Evolutionary conservation across 2,888 invertebrate genomes (phyloP).

Genomic region (Torymus auratus): DNA sequence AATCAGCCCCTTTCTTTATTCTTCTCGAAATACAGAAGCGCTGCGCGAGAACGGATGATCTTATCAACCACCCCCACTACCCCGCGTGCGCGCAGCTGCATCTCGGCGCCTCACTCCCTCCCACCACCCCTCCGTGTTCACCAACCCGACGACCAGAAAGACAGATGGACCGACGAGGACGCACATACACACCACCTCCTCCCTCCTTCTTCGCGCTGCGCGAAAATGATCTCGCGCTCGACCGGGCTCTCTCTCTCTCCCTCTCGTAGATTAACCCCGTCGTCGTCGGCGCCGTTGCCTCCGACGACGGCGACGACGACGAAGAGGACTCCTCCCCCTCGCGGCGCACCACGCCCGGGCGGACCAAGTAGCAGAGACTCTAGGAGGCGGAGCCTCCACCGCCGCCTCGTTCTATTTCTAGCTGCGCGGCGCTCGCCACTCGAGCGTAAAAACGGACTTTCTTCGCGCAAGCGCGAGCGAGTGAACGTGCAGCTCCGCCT

Average conservation of each 20-base stretch:
- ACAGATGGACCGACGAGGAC: neutral
- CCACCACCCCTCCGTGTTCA: too few species aligned
- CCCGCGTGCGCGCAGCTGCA: too few species aligned
- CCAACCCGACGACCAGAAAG: too few species aligned
- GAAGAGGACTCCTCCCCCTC: slow-evolving; percentile 49
- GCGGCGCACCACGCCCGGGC: slow-evolving; percentile 45
- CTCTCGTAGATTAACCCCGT: slow-evolving; percentile 48
- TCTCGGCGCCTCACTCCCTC: too few species aligned
- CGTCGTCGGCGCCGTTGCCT: neutral
- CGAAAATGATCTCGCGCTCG: slow-evolving; percentile 46
- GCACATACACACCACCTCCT: neutral
- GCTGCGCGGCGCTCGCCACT: slow-evolving; percentile 43
- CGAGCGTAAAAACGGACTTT: slow-evolving; percentile 45
- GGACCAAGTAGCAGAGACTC: slow-evolving; percentile 64
- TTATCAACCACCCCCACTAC: too few species aligned
- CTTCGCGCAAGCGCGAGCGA: slow-evolving; percentile 53
- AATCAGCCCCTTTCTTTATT: neutral
- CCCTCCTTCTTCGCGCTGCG: slow-evolving; percentile 9
- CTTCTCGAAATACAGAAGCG: neutral
- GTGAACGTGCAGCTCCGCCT: slow-evolving; percentile 61
- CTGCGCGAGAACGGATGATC: neutral
- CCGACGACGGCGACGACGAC: slow-evolving; percentile 52
- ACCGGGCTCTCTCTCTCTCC: slow-evolving; percentile 3
- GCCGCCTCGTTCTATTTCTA: slow-evolving; percentile 67
- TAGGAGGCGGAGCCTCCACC: slow-evolving; percentile 73